Evolutionary conservation across 1,140 invertebrate species (phyloP), one percentile per base, ranked within the genome.

Genomic region (Leptonema lineaticorne): DNA sequence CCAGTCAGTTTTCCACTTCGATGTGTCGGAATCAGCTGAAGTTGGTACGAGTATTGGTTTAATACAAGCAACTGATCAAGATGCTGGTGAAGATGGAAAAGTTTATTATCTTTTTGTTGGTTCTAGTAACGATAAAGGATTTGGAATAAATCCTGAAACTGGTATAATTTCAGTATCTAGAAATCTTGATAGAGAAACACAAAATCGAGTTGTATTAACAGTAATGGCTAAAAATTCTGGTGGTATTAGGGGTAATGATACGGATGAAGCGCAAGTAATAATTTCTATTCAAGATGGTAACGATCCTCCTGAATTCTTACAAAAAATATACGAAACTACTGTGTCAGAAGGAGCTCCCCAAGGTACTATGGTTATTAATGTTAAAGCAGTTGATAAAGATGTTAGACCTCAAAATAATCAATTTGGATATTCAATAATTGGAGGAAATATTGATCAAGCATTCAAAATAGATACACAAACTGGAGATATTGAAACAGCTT

Each of bases 191-290:
- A 84, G 95, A 33, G 95, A 97, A 81, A 94, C 93, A 0, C 93
- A 96, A 78, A 94, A 92, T 76, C 83, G 93, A 63, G 92, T 95
- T 1, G 90, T 94, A 0, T 80, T 98, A 4, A 95, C 92, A 0
- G 94, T 97, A 0, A 87, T 98, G 83, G 95, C 95, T 0, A 98
- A 98, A 81, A 98, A 98, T 78, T 87, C 87, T 46, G 95, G 95
- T 7, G 92, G 93, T 26, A 95, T 97, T 68, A 84, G 90, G 41
- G 94, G 94, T 7, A 96, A 97, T 79, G 95, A 98, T 75, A 97
- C 94, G 0, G 95, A 97, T 77, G 93, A 95, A 78, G 95, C 95
- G 3, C 92, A 94, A 79, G 91, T 98, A 0, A 92, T 94, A 26
- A 91, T 98, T 64, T 92, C 90, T 0, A 93, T 97, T 62, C 92